These are phyloP conservation scores for Rhinoderma darwinii DNA, from an alignment of 2,113 vertebrate genomes.

Conservation along the genomic window DNA sequence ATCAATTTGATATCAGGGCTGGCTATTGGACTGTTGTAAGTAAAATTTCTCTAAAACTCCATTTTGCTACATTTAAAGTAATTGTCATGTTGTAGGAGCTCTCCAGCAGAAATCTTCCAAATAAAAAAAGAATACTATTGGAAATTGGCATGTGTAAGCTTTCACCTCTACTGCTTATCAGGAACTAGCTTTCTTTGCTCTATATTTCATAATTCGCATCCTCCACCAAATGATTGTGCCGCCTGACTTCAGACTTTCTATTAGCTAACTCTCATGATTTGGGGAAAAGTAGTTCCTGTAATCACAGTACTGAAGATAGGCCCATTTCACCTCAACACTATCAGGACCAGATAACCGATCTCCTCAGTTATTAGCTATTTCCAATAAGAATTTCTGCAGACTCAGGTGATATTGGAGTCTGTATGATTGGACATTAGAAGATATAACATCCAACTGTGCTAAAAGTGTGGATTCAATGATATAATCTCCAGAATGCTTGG, in stretches of 20 bases:
- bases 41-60: background rate
- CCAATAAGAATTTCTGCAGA: background rate
- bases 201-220: background rate
- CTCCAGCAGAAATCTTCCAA: background rate
- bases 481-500: background rate
- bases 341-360: background rate
- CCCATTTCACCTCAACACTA: background rate
- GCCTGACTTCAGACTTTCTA: background rate
- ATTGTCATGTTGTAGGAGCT: background rate
- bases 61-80: background rate
- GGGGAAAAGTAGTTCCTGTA: background rate
- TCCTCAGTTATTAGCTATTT: background rate
- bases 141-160: background rate
- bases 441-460: background rate
- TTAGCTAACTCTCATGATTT: slow-evolving; percentile 1
- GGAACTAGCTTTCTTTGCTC: background rate
- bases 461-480: background rate
- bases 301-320: background rate
- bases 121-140: background rate
- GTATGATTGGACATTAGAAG: background rate
- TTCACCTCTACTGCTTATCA: background rate
- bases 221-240: background rate
- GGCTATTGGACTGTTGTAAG: background rate
- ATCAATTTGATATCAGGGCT: background rate
- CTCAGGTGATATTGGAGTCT: background rate